These are phyloP conservation scores for Phrynocephalus forsythii DNA, from an alignment of 2,797 vertebrate species.

Conservation along the genomic window DNA sequence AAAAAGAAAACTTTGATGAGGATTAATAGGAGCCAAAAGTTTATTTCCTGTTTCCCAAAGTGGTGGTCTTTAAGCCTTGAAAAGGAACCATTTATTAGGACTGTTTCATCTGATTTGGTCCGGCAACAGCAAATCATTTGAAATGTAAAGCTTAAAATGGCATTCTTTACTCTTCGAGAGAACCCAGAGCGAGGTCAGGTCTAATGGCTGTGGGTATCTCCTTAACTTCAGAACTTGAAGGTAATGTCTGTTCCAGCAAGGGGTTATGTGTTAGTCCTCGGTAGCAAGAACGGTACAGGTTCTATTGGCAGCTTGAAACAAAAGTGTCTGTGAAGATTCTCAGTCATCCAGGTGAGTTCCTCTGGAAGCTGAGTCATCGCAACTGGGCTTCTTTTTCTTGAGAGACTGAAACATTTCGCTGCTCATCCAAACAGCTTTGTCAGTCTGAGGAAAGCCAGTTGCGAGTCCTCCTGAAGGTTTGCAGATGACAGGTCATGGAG, in stretches of 20 bases:
- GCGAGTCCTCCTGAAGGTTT: background rate
- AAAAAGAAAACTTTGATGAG: constrained; percentile 50
- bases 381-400: too few relatives aligned
- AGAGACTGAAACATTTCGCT: too few relatives aligned
- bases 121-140: constrained; percentile 26
- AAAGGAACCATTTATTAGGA: background rate
- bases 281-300: background rate
- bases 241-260: background rate
- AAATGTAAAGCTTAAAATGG: constrained; percentile 39
- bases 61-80: constrained; percentile 39
- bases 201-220: background rate
- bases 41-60: constrained; percentile 57
- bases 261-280: background rate
- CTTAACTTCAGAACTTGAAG: background rate
- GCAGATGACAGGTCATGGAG: background rate
- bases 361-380: too few relatives aligned
- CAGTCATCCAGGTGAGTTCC: too few relatives aligned
- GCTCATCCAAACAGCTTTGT: too few relatives aligned
- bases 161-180: constrained; percentile 6
- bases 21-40: constrained; percentile 57
- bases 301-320: background rate
- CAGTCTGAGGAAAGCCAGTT: background rate
- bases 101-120: constrained; percentile 15
- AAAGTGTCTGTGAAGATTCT: too few relatives aligned
- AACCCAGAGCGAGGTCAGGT: background rate